Percentiles rank a stretch among this genome's conserved stretches.
These are phyloP conservation scores for Drosophila funebris DNA, from an alignment of 1,140 invertebrate species.

Conservation along the genomic window DNA sequence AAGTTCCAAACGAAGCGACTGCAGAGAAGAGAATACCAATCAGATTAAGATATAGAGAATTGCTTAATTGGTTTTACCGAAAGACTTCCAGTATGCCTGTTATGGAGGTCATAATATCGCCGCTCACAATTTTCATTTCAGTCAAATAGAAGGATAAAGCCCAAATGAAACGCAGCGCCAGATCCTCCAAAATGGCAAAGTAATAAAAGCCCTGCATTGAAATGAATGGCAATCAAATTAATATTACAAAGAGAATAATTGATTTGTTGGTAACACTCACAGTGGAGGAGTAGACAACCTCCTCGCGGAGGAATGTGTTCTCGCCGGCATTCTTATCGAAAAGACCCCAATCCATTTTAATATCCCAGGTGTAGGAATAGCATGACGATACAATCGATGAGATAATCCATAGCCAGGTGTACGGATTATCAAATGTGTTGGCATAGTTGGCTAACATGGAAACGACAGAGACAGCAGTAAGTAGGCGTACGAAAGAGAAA, in stretches of 20 bases:
- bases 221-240: background rate
- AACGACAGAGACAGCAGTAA: slow-evolving; percentile 5
- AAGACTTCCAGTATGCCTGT: slow-evolving; percentile 97
- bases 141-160: slow-evolving; percentile 93
- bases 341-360: slow-evolving; percentile 99
- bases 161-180: slow-evolving; percentile 97
- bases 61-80: slow-evolving; percentile 85
- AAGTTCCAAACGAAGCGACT: slow-evolving; percentile 99
- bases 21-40: slow-evolving; percentile 31
- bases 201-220: slow-evolving; percentile 94
- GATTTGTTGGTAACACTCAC: slow-evolving; percentile 82
- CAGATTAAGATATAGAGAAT: background rate
- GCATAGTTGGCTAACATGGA: slow-evolving; percentile 85
- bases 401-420: slow-evolving; percentile 91
- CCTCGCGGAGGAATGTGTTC: slow-evolving; percentile 91
- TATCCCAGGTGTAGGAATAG: slow-evolving; percentile 97
- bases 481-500: background rate
- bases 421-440: slow-evolving; percentile 89
- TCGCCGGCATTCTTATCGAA: slow-evolving; percentile 94
- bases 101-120: slow-evolving; percentile 94
- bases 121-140: slow-evolving; percentile 91
- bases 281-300: slow-evolving; percentile 91
- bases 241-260: background rate
- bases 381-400: slow-evolving; percentile 90
- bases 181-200: slow-evolving; percentile 98